Base-by-base conservation (phyloP, 2,888 invertebrate genomes). In the Rhynchonema sp. region DNA sequence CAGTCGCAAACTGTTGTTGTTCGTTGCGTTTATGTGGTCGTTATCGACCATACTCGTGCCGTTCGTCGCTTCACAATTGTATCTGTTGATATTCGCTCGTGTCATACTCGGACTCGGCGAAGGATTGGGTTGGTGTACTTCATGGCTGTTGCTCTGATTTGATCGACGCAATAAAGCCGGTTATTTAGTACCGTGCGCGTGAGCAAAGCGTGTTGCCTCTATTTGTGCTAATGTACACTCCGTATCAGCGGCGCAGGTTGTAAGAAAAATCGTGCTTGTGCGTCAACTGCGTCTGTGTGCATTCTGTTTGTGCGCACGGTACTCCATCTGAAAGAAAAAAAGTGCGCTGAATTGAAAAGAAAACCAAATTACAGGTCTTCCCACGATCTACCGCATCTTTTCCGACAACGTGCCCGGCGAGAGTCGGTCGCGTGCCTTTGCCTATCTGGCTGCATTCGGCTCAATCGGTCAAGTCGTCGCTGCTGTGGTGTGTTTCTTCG, bases 391-490 rank as follows among this genome's bases (percentile, higher is more conserved):
- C 74, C 83, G 84, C 69, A 79, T 84, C 65, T 84, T 84, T 74
- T 82, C 84, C 53, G 82, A 83, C 69, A 81, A 79, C 66, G 80
- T 84, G 65, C 82, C 83, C 25, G 80, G 82, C 23, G 83, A 84
- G 68, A 83, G 84, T 70, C 75, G 84, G 62, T 83, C 83, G 2
- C 73, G 83, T 62, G 83, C 84, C 1, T 84, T 84, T 73, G 82
- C 83, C 22, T 84, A 84, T 70, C 75, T 84, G 53, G 79, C 84
- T 54, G 83, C 83, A 22, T 80, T 81, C 60, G 84, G 84, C 49
- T 83, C 83, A n/a, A 80, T 83, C 57, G 84, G 84, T 17, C 84
- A 84, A 75, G 84, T 83, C 38, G 79, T 83, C 28, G 83, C 84
- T 30, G 83, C 84, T 62, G 75, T 84, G 67, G 81, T 83, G 74